These are phyloP conservation scores for Bergia puertoricense DNA, from an alignment of 92 coral and sea anemone genomes.

Conservation along the genomic window DNA sequence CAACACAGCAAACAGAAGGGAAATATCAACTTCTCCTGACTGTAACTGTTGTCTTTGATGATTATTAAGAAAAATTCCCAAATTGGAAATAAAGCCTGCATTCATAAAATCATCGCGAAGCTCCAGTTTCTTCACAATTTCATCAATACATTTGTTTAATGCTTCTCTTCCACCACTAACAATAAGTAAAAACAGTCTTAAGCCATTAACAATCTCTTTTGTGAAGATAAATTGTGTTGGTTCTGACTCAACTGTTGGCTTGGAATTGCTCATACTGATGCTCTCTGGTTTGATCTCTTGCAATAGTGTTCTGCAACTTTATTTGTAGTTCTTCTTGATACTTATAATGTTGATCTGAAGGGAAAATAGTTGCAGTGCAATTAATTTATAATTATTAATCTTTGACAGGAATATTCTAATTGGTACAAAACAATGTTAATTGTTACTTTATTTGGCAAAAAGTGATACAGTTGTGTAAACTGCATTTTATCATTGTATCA, in stretches of 20 bases:
- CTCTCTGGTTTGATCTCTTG: too few relatives aligned
- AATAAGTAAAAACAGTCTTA: conserved; percentile 1
- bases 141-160: background rate
- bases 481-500: too few relatives aligned
- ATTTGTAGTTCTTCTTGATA: too few relatives aligned
- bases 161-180: background rate
- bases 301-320: too few relatives aligned
- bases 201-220: background rate
- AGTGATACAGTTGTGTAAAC: too few relatives aligned
- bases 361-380: too few relatives aligned
- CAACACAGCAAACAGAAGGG: background rate
- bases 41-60: background rate
- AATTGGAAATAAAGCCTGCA: background rate
- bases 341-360: too few relatives aligned
- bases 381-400: too few relatives aligned
- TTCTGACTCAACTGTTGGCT: background rate
- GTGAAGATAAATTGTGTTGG: background rate
- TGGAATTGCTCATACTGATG: background rate
- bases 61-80: background rate
- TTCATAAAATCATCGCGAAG: background rate
- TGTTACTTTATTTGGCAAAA: too few relatives aligned
- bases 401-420: too few relatives aligned
- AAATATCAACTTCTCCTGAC: background rate
- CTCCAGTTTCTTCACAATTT: background rate
- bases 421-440: too few relatives aligned